phyloP scores from a whole-genome alignment of 37 sponge, comb jelly and placozoan genomes.

The Hexactinellida sp. region DNA sequence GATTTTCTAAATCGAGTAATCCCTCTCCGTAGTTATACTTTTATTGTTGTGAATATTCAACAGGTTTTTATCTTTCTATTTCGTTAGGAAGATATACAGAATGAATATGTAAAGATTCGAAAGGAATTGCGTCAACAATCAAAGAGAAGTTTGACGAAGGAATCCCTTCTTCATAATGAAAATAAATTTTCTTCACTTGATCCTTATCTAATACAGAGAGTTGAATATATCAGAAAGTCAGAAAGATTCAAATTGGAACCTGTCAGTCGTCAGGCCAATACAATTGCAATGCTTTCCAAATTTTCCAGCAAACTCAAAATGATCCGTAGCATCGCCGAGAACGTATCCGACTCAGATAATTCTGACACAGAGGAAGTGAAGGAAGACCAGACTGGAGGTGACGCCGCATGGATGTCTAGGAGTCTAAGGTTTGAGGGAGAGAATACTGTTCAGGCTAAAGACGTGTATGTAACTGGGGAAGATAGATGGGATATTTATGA shows the following conservation, averaged over 20 bases:
- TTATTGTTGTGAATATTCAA: no score
- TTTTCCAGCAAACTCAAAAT: background rate
- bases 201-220: background rate
- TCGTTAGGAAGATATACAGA: background rate
- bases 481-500: constrained; percentile 93
- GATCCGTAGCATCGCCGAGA: background rate
- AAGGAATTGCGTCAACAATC: background rate
- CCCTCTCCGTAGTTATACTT: no score
- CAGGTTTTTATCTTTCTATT: no score
- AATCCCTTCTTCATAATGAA: background rate
- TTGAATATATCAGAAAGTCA: background rate
- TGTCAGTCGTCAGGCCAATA: background rate
- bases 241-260: background rate
- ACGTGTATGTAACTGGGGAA: constrained; percentile 57
- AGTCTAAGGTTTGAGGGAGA: constrained; percentile 19
- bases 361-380: background rate
- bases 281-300: background rate
- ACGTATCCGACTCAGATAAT: background rate
- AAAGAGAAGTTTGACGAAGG: background rate
- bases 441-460: constrained; percentile 50
- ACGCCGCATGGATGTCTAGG: background rate
- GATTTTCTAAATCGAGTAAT: no score
- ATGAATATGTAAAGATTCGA: background rate
- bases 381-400: background rate
- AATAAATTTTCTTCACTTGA: background rate